Base-by-base conservation (phyloP, 2,797 vertebrate species). In the Sciaenops ocellatus region DNA sequence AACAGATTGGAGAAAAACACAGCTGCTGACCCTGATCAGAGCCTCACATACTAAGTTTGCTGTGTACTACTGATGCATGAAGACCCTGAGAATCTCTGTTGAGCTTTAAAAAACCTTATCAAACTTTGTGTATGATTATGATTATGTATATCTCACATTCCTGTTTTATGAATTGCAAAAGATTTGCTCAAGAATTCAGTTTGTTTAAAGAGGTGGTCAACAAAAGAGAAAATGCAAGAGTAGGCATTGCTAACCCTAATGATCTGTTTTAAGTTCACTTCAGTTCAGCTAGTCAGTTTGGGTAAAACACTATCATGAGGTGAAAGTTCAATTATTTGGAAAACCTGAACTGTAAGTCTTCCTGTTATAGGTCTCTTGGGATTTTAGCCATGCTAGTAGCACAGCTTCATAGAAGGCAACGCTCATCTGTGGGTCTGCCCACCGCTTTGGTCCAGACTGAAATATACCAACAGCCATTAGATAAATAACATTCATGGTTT, bases 11-110 rank as follows among this genome's bases (percentile, higher is more conserved):
- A 48, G 51, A 34, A 61, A 55, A 34, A 46, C 47, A 50, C 71
- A 65, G 70, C 75, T 83, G 66, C 47, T 24, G 26, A 56, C 28
- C 10, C 62, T 47, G 38, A 79, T 47, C 62, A 57, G 55, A 60
- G 51, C 28, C 59, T 16, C 6, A 69, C 28, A 47, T 61, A 52
- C 71, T 71, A 47, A 38, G 28, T 59, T 57, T 50, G 61, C 12
- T n/a, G 17, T 48, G 0, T 12, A 60, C 48, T 52, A 13, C 46
- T 30, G 64, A 54, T 42, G 44, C 64, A 16, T 50, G 24, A 55
- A n/a, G 42, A 55, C 44, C 47, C 2, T 22, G 46, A 46, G 11
- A 41, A 34, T 28, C 46, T 41, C 28, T 9, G 60, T 18, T 16
- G 13, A 60, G 34, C 68, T 59, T 59, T 26, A 46, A 8, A 13